Percentiles rank a stretch among this genome's conserved stretches.
Conservation (phyloP, 2,797 vertebrate genomes). For the Alosa sapidissima region DNA sequence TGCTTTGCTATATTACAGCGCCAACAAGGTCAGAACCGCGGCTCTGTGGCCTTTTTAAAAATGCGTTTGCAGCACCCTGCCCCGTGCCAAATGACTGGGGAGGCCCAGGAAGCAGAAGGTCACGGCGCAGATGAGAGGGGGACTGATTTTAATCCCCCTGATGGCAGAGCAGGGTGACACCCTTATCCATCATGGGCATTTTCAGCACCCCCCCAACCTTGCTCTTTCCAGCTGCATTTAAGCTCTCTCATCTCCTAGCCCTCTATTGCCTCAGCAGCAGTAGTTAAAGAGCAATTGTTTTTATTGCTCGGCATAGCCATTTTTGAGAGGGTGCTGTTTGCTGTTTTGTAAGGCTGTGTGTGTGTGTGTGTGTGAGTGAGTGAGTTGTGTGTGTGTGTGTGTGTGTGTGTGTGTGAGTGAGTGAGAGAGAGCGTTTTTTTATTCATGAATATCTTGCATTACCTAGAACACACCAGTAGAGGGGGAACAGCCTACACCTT, state of each 20-base stretch:
- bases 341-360: not conserved
- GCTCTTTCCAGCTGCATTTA: not conserved
- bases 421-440: not conserved
- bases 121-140: slow-evolving; percentile 42
- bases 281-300: not conserved
- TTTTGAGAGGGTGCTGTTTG: not conserved
- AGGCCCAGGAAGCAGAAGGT: slow-evolving; percentile 45
- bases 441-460: slow-evolving; percentile 35
- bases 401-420: too few relatives aligned
- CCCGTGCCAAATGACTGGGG: slow-evolving; percentile 47
- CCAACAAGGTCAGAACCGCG: slow-evolving; percentile 51
- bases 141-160: slow-evolving; percentile 42
- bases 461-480: slow-evolving; percentile 65
- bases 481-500: slow-evolving; percentile 54
- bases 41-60: slow-evolving; percentile 51
- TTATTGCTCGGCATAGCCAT: not conserved
- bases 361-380: not conserved
- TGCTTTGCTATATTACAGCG: slow-evolving; percentile 56
- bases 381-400: too few relatives aligned
- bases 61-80: slow-evolving; percentile 46
- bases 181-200: slow-evolving; percentile 22
- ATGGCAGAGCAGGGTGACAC: slow-evolving; percentile 23
- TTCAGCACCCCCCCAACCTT: too few relatives aligned
- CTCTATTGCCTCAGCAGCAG: not conserved
- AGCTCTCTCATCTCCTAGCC: not conserved